These are phyloP conservation scores for Popillia japonica DNA, from an alignment of 1,140 invertebrate genomes.

Conservation along the genomic window DNA sequence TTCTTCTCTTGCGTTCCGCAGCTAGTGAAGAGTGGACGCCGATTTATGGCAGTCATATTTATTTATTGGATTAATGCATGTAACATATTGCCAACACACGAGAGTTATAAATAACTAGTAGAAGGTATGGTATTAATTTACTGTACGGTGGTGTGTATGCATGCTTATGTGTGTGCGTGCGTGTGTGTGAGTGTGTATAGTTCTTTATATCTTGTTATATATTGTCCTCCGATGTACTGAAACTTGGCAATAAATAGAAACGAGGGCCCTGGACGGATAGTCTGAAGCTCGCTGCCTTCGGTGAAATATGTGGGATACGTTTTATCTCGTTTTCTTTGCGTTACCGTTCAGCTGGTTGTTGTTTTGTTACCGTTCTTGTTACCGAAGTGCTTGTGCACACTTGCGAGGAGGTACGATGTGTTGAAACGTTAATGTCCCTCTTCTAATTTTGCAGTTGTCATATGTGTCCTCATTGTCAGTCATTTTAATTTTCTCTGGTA, in stretches of 20 bases:
- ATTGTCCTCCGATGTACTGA: constrained; percentile 53
- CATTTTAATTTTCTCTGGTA: too few relatives aligned
- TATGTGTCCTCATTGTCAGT: too few relatives aligned
- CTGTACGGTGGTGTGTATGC: constrained; percentile 47
- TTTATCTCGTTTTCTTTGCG: background rate
- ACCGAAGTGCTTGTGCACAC: background rate
- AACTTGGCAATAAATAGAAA: constrained; percentile 45
- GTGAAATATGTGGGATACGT: constrained; percentile 27
- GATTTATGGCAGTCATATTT: constrained; percentile 61
- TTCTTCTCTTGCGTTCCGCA: constrained; percentile 34
- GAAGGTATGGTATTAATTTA: constrained; percentile 62
- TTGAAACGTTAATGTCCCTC: too few relatives aligned
- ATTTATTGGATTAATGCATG: constrained; percentile 63
- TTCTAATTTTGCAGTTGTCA: too few relatives aligned
- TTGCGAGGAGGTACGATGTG: too few relatives aligned
- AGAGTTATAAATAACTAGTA: constrained; percentile 60
- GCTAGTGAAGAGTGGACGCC: constrained; percentile 46
- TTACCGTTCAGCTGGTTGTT: background rate
- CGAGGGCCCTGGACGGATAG: background rate
- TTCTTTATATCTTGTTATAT: constrained; percentile 57
- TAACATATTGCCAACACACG: constrained; percentile 62
- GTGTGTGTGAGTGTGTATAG: constrained; percentile 52
- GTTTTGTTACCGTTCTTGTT: constrained; percentile 10
- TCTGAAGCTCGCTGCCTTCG: background rate
- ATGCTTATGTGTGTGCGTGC: constrained; percentile 56